phyloP scores from a whole-genome alignment of 2,888 invertebrate genomes.

The Dorcus parallelipipedus region DNA sequence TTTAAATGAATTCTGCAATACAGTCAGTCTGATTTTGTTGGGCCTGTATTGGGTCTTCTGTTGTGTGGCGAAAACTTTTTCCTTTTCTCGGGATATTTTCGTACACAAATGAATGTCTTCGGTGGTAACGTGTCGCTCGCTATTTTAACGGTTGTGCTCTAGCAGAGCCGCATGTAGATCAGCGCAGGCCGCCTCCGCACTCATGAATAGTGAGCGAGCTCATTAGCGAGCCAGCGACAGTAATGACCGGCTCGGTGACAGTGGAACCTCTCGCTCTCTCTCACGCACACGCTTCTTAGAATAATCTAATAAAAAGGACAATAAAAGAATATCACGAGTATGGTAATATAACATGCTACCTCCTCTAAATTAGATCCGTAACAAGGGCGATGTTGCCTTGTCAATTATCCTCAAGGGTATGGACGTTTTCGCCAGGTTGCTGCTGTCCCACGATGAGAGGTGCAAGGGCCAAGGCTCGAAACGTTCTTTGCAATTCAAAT shows the following conservation, averaged over 20 bases:
- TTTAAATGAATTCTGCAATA: no score
- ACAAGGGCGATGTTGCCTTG: neutral
- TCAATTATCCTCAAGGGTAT: no score
- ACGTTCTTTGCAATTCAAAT: no score
- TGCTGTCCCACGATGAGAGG: no score
- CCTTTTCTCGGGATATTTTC: no score
- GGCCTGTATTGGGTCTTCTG: no score
- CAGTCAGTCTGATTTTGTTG: no score
- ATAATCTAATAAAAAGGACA: constrained; percentile 11
- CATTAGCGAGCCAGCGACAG: constrained; percentile 39
- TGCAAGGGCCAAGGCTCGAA: no score
- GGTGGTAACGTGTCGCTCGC: neutral
- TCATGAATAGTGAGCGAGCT: constrained; percentile 44
- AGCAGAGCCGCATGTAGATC: neutral
- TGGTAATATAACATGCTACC: constrained; percentile 9
- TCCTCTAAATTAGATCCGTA: constrained; percentile 11
- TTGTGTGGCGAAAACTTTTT: no score
- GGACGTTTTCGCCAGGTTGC: no score
- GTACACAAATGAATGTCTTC: no score
- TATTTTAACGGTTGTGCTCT: neutral
- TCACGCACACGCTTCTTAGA: constrained; percentile 7
- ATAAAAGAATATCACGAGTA: constrained; percentile 13
- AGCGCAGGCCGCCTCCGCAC: constrained; percentile 35
- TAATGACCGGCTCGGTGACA: constrained; percentile 34
- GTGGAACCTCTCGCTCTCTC: constrained; percentile 5